These are phyloP conservation scores for Asteroscopus sphinx DNA, from an alignment of 2,888 invertebrate species.

Conservation along the genomic window DNA sequence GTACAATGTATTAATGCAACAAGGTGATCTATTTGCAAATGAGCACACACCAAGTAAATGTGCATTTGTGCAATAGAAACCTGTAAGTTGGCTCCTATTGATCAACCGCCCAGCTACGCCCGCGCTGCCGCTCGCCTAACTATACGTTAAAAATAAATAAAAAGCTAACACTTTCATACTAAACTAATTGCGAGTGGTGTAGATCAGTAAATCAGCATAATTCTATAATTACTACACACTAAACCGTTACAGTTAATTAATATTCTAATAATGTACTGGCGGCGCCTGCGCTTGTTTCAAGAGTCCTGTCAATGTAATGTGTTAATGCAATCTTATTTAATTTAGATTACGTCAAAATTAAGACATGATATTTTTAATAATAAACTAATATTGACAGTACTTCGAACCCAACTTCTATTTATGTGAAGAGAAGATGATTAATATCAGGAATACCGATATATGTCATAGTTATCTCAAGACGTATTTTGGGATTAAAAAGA, in stretches of 20 bases:
- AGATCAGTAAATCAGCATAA: slow-evolving; percentile 19
- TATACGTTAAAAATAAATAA: slow-evolving; percentile 12
- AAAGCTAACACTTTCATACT: slow-evolving; percentile 9
- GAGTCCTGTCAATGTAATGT: background rate
- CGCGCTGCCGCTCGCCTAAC: slow-evolving; percentile 2
- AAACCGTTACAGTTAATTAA: slow-evolving; percentile 5
- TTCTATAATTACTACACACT: slow-evolving; percentile 4
- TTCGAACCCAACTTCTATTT: too few relatives aligned
- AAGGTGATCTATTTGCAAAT: slow-evolving; percentile 20
- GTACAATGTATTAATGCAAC: slow-evolving; percentile 10
- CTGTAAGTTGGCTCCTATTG: slow-evolving; percentile 35
- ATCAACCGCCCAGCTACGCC: slow-evolving; percentile 27
- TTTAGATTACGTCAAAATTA: too few relatives aligned
- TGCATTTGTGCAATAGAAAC: slow-evolving; percentile 33
- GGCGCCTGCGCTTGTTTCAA: background rate
- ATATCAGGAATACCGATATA: too few relatives aligned
- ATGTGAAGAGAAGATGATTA: too few relatives aligned
- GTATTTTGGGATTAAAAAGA: too few relatives aligned
- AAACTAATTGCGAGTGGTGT: slow-evolving; percentile 6
- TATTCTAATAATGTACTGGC: slow-evolving; percentile 4
- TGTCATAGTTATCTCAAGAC: too few relatives aligned
- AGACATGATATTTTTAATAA: too few relatives aligned
- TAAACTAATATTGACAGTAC: too few relatives aligned
- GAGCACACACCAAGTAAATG: slow-evolving; percentile 16
- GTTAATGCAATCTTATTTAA: too few relatives aligned